A percentile compares a stretch with the other conserved stretches of the same genome.
phyloP scores from a whole-genome alignment of 2,888 invertebrate genomes.

The Drosophila stalkeri region DNA sequence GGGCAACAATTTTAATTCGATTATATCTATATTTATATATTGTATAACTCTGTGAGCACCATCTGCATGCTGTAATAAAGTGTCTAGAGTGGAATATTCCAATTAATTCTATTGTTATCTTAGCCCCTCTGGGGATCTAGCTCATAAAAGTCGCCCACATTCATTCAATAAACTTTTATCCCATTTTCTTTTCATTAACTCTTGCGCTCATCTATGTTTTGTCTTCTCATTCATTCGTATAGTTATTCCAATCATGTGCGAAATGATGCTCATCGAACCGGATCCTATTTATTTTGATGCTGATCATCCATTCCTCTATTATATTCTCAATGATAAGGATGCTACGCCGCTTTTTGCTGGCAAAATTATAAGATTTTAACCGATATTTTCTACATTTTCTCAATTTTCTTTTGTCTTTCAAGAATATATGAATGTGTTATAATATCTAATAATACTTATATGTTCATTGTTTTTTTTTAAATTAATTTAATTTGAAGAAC shows the following conservation, averaged over 20 bases:
- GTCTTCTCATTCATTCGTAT: not conserved
- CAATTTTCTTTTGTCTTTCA: no score
- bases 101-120: not conserved
- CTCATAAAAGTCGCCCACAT: not conserved
- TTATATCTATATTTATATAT: not conserved
- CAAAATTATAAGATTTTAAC: conserved; percentile 6
- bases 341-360: conserved; percentile 27
- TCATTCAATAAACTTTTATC: no score
- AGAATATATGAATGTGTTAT: no score
- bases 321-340: conserved; percentile 7
- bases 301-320: conserved; percentile 34
- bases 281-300: conserved; percentile 26
- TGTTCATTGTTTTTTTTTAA: no score
- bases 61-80: conserved; percentile 23
- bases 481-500: no score
- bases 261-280: conserved; percentile 28
- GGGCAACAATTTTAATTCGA: not conserved
- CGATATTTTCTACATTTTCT: not conserved
- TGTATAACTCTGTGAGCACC: not conserved
- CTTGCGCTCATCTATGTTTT: conserved; percentile 7
- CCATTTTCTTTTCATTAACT: not conserved
- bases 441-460: no score
- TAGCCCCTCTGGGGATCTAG: no score
- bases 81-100: not conserved
- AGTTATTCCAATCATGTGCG: not conserved